Evolutionary conservation across 2,113 vertebrate species (phyloP).

Genomic region (Rynchops niger): DNA sequence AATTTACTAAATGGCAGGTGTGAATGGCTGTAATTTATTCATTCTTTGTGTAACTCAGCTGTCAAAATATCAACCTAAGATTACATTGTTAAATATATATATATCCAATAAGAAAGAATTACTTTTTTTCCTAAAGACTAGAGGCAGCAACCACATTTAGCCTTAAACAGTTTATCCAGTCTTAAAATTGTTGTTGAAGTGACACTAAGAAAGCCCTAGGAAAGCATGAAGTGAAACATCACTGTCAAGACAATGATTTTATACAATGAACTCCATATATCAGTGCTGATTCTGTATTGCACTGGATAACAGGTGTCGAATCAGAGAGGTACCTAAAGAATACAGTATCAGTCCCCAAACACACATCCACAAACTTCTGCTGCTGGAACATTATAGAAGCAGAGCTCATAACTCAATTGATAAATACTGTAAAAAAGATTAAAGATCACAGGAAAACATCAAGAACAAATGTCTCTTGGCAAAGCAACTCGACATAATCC

Average conservation of each 20-base stretch:
- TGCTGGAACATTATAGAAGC: accelerated
- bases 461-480: background rate
- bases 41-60: conserved; percentile 21
- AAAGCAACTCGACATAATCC: background rate
- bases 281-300: background rate
- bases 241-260: background rate
- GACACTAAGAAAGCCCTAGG: background rate
- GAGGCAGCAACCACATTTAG: background rate
- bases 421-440: background rate
- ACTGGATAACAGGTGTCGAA: background rate
- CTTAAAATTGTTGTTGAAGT: background rate
- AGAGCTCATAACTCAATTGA: background rate
- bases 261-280: background rate
- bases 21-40: conserved; percentile 40
- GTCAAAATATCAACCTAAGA: conserved; percentile 29
- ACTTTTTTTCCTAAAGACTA: background rate
- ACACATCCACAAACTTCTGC: background rate
- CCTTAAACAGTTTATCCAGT: background rate
- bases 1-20: conserved; percentile 32
- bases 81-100: conserved; percentile 19
- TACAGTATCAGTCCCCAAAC: background rate
- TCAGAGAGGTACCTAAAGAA: background rate
- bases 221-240: background rate
- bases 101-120: background rate
- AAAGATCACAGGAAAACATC: background rate